Evolutionary conservation across 1,140 invertebrate species (phyloP).

Genomic region (Paraescarpia echinospica): DNA sequence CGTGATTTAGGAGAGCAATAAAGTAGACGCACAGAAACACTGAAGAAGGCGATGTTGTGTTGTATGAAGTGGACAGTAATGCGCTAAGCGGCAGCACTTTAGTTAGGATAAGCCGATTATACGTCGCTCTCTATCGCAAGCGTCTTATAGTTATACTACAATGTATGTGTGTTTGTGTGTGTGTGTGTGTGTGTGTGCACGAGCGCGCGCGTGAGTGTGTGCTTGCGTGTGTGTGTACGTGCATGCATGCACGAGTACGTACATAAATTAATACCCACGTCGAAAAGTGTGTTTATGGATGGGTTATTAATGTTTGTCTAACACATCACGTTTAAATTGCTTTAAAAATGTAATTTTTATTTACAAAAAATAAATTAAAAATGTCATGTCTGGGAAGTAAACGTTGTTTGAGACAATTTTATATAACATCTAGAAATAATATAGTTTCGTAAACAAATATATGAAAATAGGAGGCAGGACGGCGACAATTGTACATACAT

Average conservation of each 20-base stretch:
- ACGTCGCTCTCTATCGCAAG: not conserved
- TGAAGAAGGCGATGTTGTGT: not conserved
- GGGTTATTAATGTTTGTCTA: not conserved
- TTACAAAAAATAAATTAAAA: too few relatives aligned
- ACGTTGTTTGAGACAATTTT: too few relatives aligned
- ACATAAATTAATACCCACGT: not conserved
- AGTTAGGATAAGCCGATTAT: not conserved
- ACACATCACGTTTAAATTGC: too few relatives aligned
- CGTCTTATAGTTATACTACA: not conserved
- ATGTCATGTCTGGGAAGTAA: too few relatives aligned
- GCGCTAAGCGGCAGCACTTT: too few relatives aligned
- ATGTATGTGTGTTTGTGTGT: not conserved
- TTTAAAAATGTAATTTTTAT: too few relatives aligned
- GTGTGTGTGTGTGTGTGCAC: not conserved
- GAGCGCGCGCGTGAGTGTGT: not conserved
- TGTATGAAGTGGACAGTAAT: not conserved
- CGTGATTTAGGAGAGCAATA: not conserved
- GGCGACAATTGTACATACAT: too few relatives aligned
- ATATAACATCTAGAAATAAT: too few relatives aligned
- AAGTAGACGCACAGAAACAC: not conserved
- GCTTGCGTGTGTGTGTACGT: not conserved
- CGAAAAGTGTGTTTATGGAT: not conserved
- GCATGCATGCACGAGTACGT: not conserved
- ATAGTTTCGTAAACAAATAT: too few relatives aligned
- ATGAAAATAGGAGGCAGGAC: too few relatives aligned